Percentiles rank a stretch among this genome's conserved stretches.
Conservation (phyloP, 37 sponge, comb jelly and placozoan species). For the Dysidea cf. avara region DNA sequence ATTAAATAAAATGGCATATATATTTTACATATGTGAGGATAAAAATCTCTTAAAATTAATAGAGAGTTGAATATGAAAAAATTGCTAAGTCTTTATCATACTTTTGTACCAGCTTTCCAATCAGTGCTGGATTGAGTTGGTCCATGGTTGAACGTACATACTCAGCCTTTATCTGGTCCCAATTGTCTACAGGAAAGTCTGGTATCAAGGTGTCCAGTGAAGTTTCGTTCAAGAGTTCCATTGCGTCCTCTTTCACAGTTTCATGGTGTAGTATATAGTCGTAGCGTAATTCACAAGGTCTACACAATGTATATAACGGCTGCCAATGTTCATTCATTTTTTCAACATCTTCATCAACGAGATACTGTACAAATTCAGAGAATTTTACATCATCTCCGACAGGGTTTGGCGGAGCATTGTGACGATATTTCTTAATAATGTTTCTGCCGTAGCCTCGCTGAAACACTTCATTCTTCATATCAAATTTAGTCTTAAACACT, state of each 20-base stretch:
- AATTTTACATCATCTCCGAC: slow-evolving; percentile 34
- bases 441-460: slow-evolving; percentile 29
- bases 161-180: slow-evolving; percentile 7
- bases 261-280: slow-evolving; percentile 23
- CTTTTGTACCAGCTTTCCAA: slow-evolving; percentile 25
- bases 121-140: slow-evolving; percentile 8
- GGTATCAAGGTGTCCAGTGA: not conserved
- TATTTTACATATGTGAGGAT: not conserved
- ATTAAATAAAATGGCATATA: not conserved
- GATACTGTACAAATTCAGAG: slow-evolving; percentile 35
- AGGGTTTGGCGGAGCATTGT: not conserved
- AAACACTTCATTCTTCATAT: slow-evolving; percentile 15
- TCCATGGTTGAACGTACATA: slow-evolving; percentile 12
- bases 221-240: slow-evolving; percentile 2
- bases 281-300: slow-evolving; percentile 25
- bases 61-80: slow-evolving; percentile 17
- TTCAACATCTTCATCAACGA: not conserved
- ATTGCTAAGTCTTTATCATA: slow-evolving; percentile 28
- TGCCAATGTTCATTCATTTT: slow-evolving; percentile 55
- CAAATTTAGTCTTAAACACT: slow-evolving; percentile 34
- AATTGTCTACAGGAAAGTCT: slow-evolving; percentile 1
- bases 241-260: slow-evolving; percentile 15
- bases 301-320: slow-evolving; percentile 24
- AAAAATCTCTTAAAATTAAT: not conserved
- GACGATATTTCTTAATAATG: slow-evolving; percentile 35